These are phyloP conservation scores for Tenthredo livida DNA, from an alignment of 2,888 invertebrate species.

Conservation along the genomic window DNA sequence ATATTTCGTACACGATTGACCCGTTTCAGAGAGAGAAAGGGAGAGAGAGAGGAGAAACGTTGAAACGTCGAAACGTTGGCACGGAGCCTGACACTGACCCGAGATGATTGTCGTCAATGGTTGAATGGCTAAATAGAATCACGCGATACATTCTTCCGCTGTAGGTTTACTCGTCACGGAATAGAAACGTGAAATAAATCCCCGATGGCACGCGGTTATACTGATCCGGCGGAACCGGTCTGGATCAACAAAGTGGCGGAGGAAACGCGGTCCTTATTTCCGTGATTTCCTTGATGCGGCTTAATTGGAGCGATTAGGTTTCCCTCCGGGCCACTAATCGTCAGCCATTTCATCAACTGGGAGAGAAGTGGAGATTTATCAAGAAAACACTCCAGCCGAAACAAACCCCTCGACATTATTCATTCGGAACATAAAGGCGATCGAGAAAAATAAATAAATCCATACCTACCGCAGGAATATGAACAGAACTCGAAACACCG, in stretches of 20 bases:
- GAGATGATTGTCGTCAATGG: constrained; percentile 24
- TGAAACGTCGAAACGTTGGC: constrained; percentile 13
- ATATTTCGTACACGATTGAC: constrained; percentile 21
- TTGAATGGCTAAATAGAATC: constrained; percentile 13
- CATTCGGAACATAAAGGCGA: background rate
- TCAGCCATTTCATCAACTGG: background rate
- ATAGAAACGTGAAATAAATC: background rate
- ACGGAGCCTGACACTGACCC: constrained; percentile 38
- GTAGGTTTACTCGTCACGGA: background rate
- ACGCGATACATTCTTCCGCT: constrained; percentile 32
- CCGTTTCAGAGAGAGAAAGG: background rate
- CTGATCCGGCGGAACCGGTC: background rate
- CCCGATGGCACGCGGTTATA: background rate
- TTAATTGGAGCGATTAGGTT: constrained; percentile 28
- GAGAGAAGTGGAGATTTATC: background rate
- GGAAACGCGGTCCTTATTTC: constrained; percentile 23
- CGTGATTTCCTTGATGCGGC: constrained; percentile 22
- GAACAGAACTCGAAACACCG: background rate
- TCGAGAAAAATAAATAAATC: background rate
- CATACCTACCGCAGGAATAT: background rate
- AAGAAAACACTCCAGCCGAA: background rate
- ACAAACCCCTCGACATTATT: background rate
- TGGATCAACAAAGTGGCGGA: background rate
- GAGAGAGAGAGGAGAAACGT: background rate
- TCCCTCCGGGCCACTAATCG: background rate